Evolutionary conservation across 1,140 invertebrate species (phyloP), one percentile per base, ranked within the genome.

Genomic region (Rhagoletis pomonella): DNA sequence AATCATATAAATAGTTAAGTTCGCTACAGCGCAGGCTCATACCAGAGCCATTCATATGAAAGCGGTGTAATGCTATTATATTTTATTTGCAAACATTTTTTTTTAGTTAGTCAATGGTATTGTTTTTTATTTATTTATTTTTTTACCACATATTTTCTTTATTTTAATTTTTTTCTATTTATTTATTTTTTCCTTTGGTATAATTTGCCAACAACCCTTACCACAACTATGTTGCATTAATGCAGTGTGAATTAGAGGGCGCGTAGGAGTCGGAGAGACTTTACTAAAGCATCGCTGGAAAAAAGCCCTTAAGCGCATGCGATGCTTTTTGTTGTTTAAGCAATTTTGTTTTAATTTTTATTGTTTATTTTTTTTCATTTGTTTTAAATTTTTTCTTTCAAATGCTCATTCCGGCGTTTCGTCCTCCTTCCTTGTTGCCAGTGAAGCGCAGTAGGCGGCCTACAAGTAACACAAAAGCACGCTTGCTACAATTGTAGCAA

Each of bases 351-450:
- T 10, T 47, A 17, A 4, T 0, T 7, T 73, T 73, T n/a, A 4
- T 55, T 47, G 39, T 47, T 47, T 73, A 19, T 81, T 73, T 77
- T 77, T n/a, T 39, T 77, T 77, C 14, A 39, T 81, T 81, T 19
- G 73, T 81, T 77, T 77, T 17, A 14, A 17, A 77, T 59, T 47
- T 29, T n/a, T 81, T 6, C 73, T 81, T 81, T 19, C 47, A 19
- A 81, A 81, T 55, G 73, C 47, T 50, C 73, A 81, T 81, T 29
- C 73, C 73, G 50, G 73, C 73, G 50, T 3, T n/a, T 10, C 55
- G 50, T 81, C 73, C 47, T 44, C n/a, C 47, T 50, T 39, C 39
- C 17, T 19, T 10, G n/a, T 50, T 55, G 47, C 47, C n/a, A 55
- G 7, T 69, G 67, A 42, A 69, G 10, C 17, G 14, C 44, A 81